These are phyloP conservation scores for Tetragonula carbonaria DNA, from an alignment of 2,888 invertebrate species.

Conservation along the genomic window DNA sequence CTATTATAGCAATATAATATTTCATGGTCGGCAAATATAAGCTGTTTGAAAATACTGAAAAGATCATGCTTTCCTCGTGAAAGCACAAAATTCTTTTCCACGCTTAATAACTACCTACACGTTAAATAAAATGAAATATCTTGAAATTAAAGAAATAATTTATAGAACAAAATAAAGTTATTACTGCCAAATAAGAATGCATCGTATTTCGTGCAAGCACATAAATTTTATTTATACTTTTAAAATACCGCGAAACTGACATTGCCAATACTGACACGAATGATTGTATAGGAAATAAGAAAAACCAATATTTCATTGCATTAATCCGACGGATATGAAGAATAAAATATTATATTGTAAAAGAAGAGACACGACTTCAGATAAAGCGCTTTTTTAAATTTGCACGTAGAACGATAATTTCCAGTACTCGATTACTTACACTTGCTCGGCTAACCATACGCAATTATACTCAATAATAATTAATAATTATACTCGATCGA, in stretches of 20 bases:
- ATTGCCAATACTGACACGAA: conserved; percentile 7
- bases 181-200: conserved; percentile 6
- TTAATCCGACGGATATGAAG: background rate
- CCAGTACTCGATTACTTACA: no score
- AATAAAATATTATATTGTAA: background rate
- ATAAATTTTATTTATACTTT: background rate
- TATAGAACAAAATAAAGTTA: background rate
- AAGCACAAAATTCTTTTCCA: background rate
- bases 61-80: background rate
- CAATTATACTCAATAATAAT: no score
- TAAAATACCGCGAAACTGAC: background rate
- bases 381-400: background rate
- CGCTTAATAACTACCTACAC: background rate
- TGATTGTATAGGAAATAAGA: background rate
- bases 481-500: no score
- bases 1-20: no score
- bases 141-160: background rate
- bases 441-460: no score
- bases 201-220: background rate
- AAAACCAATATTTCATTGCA: background rate
- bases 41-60: no score
- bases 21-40: no score
- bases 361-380: background rate
- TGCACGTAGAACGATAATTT: background rate
- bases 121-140: background rate